phyloP scores from a whole-genome alignment of 2,888 invertebrate genomes.

The Plebejus melissa region DNA sequence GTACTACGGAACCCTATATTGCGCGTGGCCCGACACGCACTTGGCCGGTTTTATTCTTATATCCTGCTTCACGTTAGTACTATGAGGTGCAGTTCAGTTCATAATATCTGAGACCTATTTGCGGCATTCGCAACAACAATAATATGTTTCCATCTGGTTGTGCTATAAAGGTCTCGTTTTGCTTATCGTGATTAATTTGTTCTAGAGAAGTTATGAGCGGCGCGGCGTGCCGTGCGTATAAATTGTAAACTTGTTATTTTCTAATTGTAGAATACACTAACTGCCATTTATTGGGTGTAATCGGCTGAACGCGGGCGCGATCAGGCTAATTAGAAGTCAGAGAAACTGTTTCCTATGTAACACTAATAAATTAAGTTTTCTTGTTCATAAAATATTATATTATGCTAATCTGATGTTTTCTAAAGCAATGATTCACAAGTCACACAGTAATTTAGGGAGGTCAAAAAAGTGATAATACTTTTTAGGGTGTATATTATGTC shows the following conservation, averaged over 20 bases:
- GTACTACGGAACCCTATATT: no score
- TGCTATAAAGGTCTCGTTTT: constrained; percentile 1
- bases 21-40: no score
- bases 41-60: not conserved
- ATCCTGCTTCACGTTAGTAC: not conserved
- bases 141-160: not conserved
- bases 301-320: not conserved
- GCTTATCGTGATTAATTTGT: constrained; percentile 19
- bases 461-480: no score
- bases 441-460: no score
- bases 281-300: constrained; percentile 2
- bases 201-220: constrained; percentile 12
- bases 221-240: not conserved
- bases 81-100: not conserved
- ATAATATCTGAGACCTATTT: not conserved
- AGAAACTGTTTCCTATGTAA: not conserved
- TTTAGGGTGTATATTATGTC: no score
- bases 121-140: constrained; percentile 3
- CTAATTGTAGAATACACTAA: constrained; percentile 2
- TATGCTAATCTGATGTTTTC: not conserved
- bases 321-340: not conserved
- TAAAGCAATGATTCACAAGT: not conserved
- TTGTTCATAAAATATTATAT: not conserved
- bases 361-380: not conserved
- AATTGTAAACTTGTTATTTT: constrained; percentile 9